A percentile compares a stretch with the other conserved stretches of the same genome.
phyloP scores from a whole-genome alignment of 1,140 invertebrate species.

The Streblospio benedicti region DNA sequence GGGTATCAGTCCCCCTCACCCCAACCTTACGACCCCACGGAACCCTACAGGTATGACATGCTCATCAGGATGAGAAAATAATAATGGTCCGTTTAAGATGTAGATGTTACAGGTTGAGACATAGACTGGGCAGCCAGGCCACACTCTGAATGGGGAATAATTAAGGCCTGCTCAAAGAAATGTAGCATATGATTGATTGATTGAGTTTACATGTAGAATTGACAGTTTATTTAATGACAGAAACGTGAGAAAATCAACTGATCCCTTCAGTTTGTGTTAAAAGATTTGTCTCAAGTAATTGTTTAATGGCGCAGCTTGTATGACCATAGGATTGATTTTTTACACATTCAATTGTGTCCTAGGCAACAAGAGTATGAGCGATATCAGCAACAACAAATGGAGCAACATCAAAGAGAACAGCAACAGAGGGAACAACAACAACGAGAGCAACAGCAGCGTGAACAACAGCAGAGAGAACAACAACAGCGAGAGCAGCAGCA shows the following conservation, averaged over 20 bases:
- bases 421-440: neutral
- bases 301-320: neutral
- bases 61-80: neutral
- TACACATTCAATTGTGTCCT: neutral
- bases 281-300: neutral
- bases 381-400: neutral
- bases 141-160: neutral
- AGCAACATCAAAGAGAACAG: neutral
- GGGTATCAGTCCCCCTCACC: neutral
- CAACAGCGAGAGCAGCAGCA: neutral
- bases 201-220: too few species aligned
- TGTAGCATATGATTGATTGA: too few species aligned
- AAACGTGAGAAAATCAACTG: too few species aligned
- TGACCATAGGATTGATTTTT: neutral
- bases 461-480: neutral
- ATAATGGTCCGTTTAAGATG: neutral
- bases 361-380: neutral
- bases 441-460: neutral
- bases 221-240: too few species aligned
- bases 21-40: neutral
- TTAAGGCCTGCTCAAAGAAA: too few species aligned
- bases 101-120: neutral
- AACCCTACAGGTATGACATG: neutral
- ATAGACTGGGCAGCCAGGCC: neutral
- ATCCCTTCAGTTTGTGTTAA: neutral